phyloP scores from a whole-genome alignment of 1,140 invertebrate species.

The Drosophila repletoides region DNA sequence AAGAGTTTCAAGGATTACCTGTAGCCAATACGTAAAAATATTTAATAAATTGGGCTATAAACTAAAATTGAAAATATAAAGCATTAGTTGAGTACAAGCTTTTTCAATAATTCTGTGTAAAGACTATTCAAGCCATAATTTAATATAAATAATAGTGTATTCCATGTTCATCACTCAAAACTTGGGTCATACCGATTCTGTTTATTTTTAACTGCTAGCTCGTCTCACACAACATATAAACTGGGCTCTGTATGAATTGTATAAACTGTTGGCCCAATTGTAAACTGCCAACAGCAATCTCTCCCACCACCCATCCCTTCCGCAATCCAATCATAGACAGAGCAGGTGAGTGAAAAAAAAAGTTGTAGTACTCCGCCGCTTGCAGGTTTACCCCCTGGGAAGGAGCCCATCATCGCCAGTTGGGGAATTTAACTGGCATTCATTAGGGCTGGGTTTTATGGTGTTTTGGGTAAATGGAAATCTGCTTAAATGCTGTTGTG shows the following conservation, averaged over 20 bases:
- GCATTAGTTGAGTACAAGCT: too few species aligned
- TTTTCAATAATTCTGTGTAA: too few species aligned
- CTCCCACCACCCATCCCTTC: neutral
- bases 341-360: constrained; percentile 1
- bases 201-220: constrained; percentile 39
- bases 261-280: constrained; percentile 69
- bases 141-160: too few species aligned
- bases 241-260: constrained; percentile 57
- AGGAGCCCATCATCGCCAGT: neutral
- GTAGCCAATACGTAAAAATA: neutral
- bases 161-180: neutral
- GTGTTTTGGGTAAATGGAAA: constrained; percentile 16
- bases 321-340: constrained; percentile 26
- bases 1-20: too few species aligned
- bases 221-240: constrained; percentile 60
- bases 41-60: too few species aligned
- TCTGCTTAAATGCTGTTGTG: constrained; percentile 31
- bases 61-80: too few species aligned
- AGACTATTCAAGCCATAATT: too few species aligned
- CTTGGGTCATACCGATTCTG: neutral
- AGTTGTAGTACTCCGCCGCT: constrained; percentile 36
- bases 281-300: constrained; percentile 41
- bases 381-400: constrained; percentile 18
- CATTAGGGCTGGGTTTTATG: constrained; percentile 47
- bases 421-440: constrained; percentile 58